phyloP scores from a whole-genome alignment of 2,888 invertebrate species.

The Drosophila pseudotalamancana region DNA sequence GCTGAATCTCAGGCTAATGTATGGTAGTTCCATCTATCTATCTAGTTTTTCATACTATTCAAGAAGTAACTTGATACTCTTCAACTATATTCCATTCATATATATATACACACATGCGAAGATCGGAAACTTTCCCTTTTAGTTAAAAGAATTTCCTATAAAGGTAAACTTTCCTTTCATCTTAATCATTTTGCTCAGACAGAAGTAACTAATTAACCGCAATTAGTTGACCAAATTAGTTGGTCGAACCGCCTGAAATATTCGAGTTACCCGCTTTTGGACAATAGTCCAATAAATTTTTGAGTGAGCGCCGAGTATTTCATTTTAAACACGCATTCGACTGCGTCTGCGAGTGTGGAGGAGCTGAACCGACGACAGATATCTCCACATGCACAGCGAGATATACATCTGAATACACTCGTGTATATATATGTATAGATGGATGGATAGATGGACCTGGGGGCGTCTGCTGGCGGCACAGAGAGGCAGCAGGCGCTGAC shows the following conservation, averaged over 20 bases:
- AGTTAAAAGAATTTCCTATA: too few species aligned
- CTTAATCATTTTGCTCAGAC: too few species aligned
- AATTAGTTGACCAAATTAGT: too few species aligned
- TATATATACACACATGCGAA: too few species aligned
- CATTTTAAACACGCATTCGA: constrained; percentile 75
- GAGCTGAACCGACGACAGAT: constrained; percentile 62
- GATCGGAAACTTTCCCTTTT: too few species aligned
- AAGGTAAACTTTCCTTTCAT: too few species aligned
- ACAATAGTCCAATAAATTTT: constrained; percentile 55
- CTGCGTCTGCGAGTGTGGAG: constrained; percentile 41
- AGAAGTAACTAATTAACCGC: too few species aligned
- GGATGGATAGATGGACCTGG: constrained; percentile 63
- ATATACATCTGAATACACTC: constrained; percentile 16
- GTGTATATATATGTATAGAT: constrained; percentile 8
- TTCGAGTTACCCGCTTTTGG: constrained; percentile 18
- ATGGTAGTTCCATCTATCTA: too few species aligned
- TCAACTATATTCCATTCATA: too few species aligned
- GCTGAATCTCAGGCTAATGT: too few species aligned
- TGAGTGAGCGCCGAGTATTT: constrained; percentile 74
- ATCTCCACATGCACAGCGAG: constrained; percentile 57
- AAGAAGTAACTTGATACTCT: too few species aligned
- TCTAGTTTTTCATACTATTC: too few species aligned
- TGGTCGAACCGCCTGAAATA: background rate
- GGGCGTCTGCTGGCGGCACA: constrained; percentile 53
- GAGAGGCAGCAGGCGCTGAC: constrained; percentile 47